These are phyloP conservation scores for Drosophila rhopaloa DNA, from an alignment of 1,140 invertebrate species.

Conservation along the genomic window DNA sequence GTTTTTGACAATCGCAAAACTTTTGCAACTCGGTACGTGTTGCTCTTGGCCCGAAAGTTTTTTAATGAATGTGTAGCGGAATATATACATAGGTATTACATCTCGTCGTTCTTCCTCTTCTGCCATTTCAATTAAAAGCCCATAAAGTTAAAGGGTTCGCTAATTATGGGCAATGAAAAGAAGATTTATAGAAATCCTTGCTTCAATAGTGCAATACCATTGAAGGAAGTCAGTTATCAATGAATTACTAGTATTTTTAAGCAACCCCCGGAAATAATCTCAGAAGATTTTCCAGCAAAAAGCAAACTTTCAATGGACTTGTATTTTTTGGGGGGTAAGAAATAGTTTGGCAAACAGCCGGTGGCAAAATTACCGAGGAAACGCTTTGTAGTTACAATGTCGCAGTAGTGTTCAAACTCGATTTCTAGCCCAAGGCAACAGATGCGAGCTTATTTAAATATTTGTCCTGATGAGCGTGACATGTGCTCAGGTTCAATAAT, in stretches of 20 bases:
- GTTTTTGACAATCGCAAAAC: constrained; percentile 73
- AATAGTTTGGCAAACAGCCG: constrained; percentile 51
- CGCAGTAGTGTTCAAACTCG: not conserved
- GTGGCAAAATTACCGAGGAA: constrained; percentile 51
- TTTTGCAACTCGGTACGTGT: constrained; percentile 58
- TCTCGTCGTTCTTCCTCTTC: not conserved
- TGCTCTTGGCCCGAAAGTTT: constrained; percentile 66
- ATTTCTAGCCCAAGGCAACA: constrained; percentile 6
- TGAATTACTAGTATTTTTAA: not conserved
- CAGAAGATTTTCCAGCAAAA: constrained; percentile 13
- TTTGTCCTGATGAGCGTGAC: constrained; percentile 40
- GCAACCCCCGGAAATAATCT: constrained; percentile 2
- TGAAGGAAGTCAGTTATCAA: not conserved
- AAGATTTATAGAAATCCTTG: not conserved
- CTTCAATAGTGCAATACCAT: too few relatives aligned
- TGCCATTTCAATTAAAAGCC: constrained; percentile 42
- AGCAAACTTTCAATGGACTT: not conserved
- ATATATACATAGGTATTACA: constrained; percentile 10
- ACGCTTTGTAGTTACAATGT: constrained; percentile 19
- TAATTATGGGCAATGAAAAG: constrained; percentile 19
- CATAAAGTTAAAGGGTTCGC: constrained; percentile 10
- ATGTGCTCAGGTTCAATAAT: constrained; percentile 43
- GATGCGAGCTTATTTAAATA: constrained; percentile 47
- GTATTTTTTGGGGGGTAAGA: not conserved
- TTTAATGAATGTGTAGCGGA: constrained; percentile 60